These are phyloP conservation scores for Protaetia brevitarsis DNA, from an alignment of 1,140 invertebrate genomes.

Conservation along the genomic window DNA sequence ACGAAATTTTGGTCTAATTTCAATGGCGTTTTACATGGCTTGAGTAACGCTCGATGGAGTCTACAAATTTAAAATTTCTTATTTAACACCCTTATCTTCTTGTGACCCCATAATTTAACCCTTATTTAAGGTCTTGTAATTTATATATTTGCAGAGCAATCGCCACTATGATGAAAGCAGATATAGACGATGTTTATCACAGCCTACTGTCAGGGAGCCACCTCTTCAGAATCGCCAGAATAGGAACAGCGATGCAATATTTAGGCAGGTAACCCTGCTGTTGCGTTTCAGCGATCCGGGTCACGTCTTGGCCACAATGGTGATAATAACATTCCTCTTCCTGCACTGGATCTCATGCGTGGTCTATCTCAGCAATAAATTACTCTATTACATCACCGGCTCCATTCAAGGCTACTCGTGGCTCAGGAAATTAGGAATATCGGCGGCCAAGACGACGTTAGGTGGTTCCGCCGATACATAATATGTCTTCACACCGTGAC, in stretches of 20 bases:
- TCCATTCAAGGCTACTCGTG: conserved; percentile 20
- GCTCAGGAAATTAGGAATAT: conserved; percentile 4
- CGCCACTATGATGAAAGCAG: background rate
- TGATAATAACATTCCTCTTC: conserved; percentile 16
- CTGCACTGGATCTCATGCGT: conserved; percentile 29
- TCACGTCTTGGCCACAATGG: conserved; percentile 2
- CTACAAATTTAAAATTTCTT: no score
- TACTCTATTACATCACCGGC: conserved; percentile 13
- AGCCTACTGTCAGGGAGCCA: background rate
- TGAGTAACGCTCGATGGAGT: no score
- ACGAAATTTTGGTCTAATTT: no score
- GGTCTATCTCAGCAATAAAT: conserved; percentile 14
- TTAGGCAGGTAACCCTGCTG: background rate
- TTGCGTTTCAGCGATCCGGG: conserved; percentile 5
- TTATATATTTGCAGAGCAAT: background rate
- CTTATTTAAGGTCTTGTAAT: no score
- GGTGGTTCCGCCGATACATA: conserved; percentile 1
- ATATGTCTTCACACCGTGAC: background rate
- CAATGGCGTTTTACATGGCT: no score
- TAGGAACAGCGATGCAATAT: conserved; percentile 9
- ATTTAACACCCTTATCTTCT: no score
- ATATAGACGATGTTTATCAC: conserved; percentile 12
- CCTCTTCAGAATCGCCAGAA: conserved; percentile 8
- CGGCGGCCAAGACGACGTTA: background rate
- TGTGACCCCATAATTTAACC: no score